Percentiles rank a stretch among this genome's conserved stretches.
Evolutionary conservation across 2,888 invertebrate species (phyloP).

Genomic region (Rutpela maculata): DNA sequence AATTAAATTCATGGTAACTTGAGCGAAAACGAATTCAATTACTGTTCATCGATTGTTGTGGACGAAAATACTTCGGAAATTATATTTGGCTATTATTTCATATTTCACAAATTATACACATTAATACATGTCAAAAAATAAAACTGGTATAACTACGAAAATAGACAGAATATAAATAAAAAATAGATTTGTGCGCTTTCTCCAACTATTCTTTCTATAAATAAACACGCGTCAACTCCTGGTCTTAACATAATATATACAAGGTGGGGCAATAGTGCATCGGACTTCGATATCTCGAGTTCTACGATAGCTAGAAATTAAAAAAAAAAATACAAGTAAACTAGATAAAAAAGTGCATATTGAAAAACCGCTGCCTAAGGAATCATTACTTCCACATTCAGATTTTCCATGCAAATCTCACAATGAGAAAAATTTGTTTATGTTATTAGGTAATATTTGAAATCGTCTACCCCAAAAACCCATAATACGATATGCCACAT

Average conservation of each 20-base stretch:
- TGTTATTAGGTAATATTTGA: too few relatives aligned
- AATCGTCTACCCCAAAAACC: too few relatives aligned
- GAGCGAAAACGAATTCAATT: neutral
- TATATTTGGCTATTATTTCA: neutral
- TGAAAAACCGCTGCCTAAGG: too few relatives aligned
- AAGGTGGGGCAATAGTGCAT: too few relatives aligned
- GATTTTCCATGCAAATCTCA: too few relatives aligned
- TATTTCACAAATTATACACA: neutral
- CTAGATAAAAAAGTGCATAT: too few relatives aligned
- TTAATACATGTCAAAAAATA: neutral
- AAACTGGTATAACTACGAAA: conserved; percentile 3
- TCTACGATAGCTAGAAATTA: too few relatives aligned
- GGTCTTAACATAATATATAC: neutral
- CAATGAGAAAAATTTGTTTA: too few relatives aligned
- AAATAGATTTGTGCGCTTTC: conserved; percentile 4
- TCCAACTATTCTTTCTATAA: conserved; percentile 4
- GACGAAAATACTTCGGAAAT: neutral
- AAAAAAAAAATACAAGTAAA: too few relatives aligned
- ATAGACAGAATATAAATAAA: conserved; percentile 19
- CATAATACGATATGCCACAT: too few relatives aligned
- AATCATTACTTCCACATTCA: too few relatives aligned
- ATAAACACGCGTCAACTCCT: conserved; percentile 8
- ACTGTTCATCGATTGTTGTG: neutral
- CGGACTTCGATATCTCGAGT: too few relatives aligned
- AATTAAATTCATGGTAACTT: neutral